Evolutionary conservation across 2,797 vertebrate genomes (phyloP).

Genomic region (Sebastes minor): DNA sequence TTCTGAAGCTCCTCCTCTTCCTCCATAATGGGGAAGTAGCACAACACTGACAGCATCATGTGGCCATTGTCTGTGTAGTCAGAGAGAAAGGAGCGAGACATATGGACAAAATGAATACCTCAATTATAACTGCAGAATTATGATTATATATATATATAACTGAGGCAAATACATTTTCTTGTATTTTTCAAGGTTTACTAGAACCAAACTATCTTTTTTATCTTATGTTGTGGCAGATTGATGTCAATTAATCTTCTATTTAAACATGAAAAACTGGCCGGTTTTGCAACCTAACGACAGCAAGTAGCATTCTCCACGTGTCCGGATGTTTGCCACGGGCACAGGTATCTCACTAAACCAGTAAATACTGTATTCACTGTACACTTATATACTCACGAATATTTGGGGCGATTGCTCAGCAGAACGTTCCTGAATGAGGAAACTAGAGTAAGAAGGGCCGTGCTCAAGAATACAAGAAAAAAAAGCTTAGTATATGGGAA

Average conservation of each 20-base stretch:
- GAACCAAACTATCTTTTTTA: neutral
- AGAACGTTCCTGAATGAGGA: too few species aligned
- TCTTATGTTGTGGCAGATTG: neutral
- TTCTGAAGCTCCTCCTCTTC: neutral
- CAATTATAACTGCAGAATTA: neutral
- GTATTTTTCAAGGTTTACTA: neutral
- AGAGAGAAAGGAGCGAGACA: neutral
- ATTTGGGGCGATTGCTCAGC: too few species aligned
- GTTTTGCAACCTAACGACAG: neutral
- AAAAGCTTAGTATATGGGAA: neutral
- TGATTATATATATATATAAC: too few species aligned
- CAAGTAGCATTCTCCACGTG: neutral
- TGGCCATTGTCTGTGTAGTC: neutral
- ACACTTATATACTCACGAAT: too few species aligned
- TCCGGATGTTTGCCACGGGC: neutral
- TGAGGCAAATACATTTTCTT: neutral
- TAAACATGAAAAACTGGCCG: neutral
- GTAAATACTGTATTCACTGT: too few species aligned
- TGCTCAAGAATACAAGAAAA: neutral
- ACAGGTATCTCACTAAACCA: too few species aligned
- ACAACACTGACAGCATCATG: neutral
- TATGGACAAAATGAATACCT: neutral
- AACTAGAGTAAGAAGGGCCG: too few species aligned
- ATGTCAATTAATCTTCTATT: neutral
- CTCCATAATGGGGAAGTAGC: neutral